Base-by-base conservation (phyloP, 1,140 invertebrate species). In the Acyrthosiphon pisum region DNA sequence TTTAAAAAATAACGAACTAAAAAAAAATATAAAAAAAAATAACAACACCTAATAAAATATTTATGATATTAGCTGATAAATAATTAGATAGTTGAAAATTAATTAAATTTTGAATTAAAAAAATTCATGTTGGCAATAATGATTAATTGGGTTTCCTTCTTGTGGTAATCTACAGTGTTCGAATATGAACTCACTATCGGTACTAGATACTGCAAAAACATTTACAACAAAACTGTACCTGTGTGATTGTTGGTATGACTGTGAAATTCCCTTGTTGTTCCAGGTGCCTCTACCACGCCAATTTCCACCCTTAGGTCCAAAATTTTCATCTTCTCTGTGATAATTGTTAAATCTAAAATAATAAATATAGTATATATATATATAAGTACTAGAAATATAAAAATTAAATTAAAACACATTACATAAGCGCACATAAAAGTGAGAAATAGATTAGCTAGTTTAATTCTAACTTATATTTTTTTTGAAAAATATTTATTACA, bases 181-280 rank as follows among this genome's bases (percentile, higher is more conserved):
- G 76, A 93, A 93, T 93, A 93, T 93, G 91, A 93, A 93, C 91
- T 93, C 68, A 93, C 91, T 93, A 93, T 93, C 81, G 48, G 91
- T 86, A 93, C 91, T 93, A 93, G 91, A 93, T 84, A 93, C 91
- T 93, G 91, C 91, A 93, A 93, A 83, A 93, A 93, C 91, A 93
- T 93, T 93, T 93, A 93, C 91, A 93, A 93, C 81, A 93, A 93
- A 93, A 93, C 91, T 93, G 81, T 93, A 93, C 91, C 91, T 93
- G 91, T 93, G 91, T 41, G 91, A 83, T 93, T 93, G 91, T 50
- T 93, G 91, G 50, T 93, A 93, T 83, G 81, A n/a, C n/a, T 76
- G 91, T 93, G 48, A 37, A 37, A 3, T 93, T 93, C 91, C 91
- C 41, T 83, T 93, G 26, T 84, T 93, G 26, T 84, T 93, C 91